Evolutionary conservation across 2,888 invertebrate species (phyloP), one percentile per base, ranked within the genome.

Genomic region (Chydorus sphaericus): DNA sequence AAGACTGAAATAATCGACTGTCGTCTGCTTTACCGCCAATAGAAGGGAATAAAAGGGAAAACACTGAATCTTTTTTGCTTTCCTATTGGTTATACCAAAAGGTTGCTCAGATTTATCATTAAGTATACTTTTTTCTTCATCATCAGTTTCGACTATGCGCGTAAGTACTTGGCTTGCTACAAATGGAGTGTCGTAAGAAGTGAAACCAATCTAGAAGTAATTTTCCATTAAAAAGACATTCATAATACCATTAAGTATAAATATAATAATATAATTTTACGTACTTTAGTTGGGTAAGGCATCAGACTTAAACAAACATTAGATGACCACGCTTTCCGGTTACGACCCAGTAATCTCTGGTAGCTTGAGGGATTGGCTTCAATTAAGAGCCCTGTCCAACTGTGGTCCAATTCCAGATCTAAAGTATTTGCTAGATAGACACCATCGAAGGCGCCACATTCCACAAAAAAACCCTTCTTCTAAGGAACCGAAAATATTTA

Each of bases 401-500:
- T 69, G 8, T 69, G 63, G 38, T 64, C 65, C 49, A 71, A 64
- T 62, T 77, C 76, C 53, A 77, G 66, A 57, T 69, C 70, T 14
- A 76, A 64, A 1, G 75, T 74, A 63, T 77, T 77, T 28, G 75
- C 75, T 23, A 75, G 65, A 2, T 71, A 73, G 62, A 76, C 75
- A 0, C 77, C 77, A 61, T 76, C 75, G 58, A 75, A 65, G 4
- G 75, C 76, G 2, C 77, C 77, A 59, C 74, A 75, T 62, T 77
- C 77, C 28, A 77, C 66, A 62, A 75, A 77, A n/a, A 44, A 44
- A 26, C 44, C 76, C 60, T 69, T 67, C 61, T 56, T 67, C 71
- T 73, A 62, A 20, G 63, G 61, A 57, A n/a, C n/a, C n/a, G n/a
- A n/a, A n/a, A n/a, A n/a, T n/a, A n/a, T n/a, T 54, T 44, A 3